Conservation (phyloP, 1,140 invertebrate genomes). For the Chironomus striatipennis region DNA sequence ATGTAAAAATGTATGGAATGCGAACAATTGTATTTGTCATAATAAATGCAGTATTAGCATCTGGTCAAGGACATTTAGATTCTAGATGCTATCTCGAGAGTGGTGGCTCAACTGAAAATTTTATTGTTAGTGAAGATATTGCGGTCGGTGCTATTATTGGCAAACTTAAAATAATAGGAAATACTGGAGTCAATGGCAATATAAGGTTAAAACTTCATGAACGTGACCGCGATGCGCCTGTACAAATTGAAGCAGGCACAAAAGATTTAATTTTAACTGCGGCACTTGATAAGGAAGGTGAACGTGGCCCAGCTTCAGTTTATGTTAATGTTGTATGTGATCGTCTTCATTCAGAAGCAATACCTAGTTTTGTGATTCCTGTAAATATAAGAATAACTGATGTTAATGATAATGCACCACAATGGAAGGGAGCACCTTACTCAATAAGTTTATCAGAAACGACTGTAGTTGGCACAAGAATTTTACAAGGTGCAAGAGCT, state of each 20-base stretch:
- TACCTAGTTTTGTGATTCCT: constrained; percentile 75
- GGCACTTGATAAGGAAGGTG: constrained; percentile 75
- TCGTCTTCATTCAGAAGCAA: constrained; percentile 57
- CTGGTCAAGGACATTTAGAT: constrained; percentile 45
- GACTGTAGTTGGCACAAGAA: constrained; percentile 66
- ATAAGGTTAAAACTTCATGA: constrained; percentile 73
- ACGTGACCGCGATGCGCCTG: constrained; percentile 60
- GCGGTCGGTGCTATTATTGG: constrained; percentile 69
- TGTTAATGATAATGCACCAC: constrained; percentile 83
- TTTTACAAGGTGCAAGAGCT: constrained; percentile 67
- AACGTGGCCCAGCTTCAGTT: constrained; percentile 70
- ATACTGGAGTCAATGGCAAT: constrained; percentile 62
- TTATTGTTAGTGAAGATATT: constrained; percentile 79
- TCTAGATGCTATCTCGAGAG: constrained; percentile 81
- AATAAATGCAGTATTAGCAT: background rate
- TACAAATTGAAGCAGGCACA: constrained; percentile 61
- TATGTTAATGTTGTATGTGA: constrained; percentile 80
- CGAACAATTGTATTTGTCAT: background rate
- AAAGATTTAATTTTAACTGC: constrained; percentile 73
- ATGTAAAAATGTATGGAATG: constrained; percentile 4
- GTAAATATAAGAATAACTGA: constrained; percentile 86
- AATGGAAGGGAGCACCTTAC: constrained; percentile 74
- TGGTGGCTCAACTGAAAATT: constrained; percentile 80
- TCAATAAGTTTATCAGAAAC: constrained; percentile 77
- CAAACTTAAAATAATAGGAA: constrained; percentile 65